Conservation (phyloP, 1,140 invertebrate genomes). For the Chrysomallon squamiferum region DNA sequence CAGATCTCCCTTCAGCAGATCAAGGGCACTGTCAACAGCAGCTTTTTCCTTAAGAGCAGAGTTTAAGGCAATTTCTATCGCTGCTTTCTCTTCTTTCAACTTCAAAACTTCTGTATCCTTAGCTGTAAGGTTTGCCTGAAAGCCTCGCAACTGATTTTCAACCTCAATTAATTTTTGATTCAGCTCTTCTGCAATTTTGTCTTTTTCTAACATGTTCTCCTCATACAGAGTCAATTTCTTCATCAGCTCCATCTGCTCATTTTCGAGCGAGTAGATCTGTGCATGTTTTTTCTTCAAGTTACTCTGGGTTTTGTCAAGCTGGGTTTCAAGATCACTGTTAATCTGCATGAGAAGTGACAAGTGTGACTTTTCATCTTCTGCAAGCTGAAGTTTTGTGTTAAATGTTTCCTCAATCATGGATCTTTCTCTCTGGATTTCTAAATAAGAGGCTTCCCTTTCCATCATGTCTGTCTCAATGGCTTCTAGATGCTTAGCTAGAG, state of each 20-base stretch:
- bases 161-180: constrained; percentile 56
- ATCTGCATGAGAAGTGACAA: constrained; percentile 45
- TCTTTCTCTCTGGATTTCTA: constrained; percentile 62
- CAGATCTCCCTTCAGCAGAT: constrained; percentile 60
- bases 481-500: constrained; percentile 63
- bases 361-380: constrained; percentile 61
- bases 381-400: constrained; percentile 48
- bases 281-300: constrained; percentile 58
- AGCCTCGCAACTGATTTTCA: constrained; percentile 56
- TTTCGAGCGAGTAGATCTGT: constrained; percentile 55
- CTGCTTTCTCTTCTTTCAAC: constrained; percentile 63
- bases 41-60: constrained; percentile 63
- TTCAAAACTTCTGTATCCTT: constrained; percentile 56
- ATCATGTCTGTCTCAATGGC: constrained; percentile 66
- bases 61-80: constrained; percentile 55
- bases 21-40: constrained; percentile 60
- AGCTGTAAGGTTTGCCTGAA: constrained; percentile 41
- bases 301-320: constrained; percentile 56
- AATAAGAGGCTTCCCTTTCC: constrained; percentile 63
- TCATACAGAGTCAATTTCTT: constrained; percentile 59
- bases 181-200: constrained; percentile 57
- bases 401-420: constrained; percentile 58
- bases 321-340: constrained; percentile 57
- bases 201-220: constrained; percentile 61
- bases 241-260: constrained; percentile 61